These are phyloP conservation scores for Periophthalmus modestus DNA, from an alignment of 2,113 vertebrate genomes.

Conservation along the genomic window DNA sequence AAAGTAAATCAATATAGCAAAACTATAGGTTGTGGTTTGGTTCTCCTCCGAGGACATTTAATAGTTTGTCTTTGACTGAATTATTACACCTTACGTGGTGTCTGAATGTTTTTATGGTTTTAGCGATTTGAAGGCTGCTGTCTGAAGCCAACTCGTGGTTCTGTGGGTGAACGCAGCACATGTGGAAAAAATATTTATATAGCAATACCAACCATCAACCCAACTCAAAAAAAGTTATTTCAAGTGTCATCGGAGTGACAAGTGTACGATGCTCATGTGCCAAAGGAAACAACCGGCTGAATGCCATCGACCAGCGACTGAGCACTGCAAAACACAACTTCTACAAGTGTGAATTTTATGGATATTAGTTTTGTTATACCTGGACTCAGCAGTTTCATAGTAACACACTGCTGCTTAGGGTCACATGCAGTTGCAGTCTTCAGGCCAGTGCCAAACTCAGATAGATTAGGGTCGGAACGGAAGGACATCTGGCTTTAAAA, in stretches of 20 bases:
- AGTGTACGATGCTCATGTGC: constrained; percentile 19
- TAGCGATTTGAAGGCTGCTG: constrained; percentile 11
- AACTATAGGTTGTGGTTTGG: background rate
- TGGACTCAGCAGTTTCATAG: background rate
- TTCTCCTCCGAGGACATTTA: background rate
- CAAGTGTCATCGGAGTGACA: constrained; percentile 1
- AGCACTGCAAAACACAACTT: background rate
- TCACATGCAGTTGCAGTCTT: background rate
- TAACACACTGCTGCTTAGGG: background rate
- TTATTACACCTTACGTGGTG: background rate
- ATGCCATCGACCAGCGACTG: background rate
- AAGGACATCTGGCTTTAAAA: background rate
- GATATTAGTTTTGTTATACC: background rate
- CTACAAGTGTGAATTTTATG: background rate
- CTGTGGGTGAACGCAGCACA: constrained; percentile 19
- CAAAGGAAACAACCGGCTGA: background rate
- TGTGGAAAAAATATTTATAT: constrained; percentile 37
- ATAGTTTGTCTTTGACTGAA: background rate
- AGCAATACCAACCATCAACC: constrained; percentile 25
- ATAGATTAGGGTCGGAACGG: background rate
- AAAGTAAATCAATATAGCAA: background rate
- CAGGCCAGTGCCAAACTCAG: background rate
- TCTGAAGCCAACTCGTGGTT: constrained; percentile 18
- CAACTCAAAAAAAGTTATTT: constrained; percentile 24
- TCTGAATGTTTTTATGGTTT: background rate